Base-by-base conservation (phyloP, 2,113 vertebrate species). In the Phalacrocorax brasilianus region DNA sequence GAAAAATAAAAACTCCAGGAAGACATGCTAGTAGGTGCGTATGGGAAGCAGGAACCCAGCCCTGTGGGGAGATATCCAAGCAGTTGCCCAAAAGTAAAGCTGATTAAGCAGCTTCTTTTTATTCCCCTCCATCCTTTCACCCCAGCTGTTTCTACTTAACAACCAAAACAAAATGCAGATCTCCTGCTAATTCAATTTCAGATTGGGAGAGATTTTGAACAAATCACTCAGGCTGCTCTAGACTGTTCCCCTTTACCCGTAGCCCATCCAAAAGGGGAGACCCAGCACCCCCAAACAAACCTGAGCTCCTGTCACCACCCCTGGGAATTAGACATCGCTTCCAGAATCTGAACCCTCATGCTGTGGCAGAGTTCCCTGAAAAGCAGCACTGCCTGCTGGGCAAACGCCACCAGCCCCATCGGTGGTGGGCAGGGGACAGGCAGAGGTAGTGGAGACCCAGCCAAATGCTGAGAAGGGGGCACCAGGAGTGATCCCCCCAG, bases 101-200 rank as follows among this genome's bases (percentile, higher is more conserved):
- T 68, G 62, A 55, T 81, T 88, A 94, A 62, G 27, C 23, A 79
- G 63, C 63, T 78, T 83, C 40, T 78, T 87, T 88, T 83, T 30
- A 52, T 40, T 28, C 35, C 22, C 7, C 24, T n/a, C 44, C 12
- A 53, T 18, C 42, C 8, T 3, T 81, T 59, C 1, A 1, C 35
- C 7, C 38, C 88, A 95, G 84, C 92, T 97, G 92, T 76, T 96
- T 89, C 81, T 88, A 70, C 84, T 97, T 95, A 91, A 49, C 44
- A 93, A 88, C 20, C 73, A 93, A 95, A 95, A 86, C 56, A 91
- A 89, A 83, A 70, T 1, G 2, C 50, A 74, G 45, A 68, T 90
- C 86, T 94, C 66, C 47, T 52, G 30, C 59, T 86, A 94, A 93
- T 87, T 95, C 66, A 58, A 2, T 90, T 95, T 93, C 68, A 91